Percentiles rank a stretch among this genome's conserved stretches.
These are phyloP conservation scores for Triplophysa tibetana DNA, from an alignment of 2,113 vertebrate species.

Conservation along the genomic window DNA sequence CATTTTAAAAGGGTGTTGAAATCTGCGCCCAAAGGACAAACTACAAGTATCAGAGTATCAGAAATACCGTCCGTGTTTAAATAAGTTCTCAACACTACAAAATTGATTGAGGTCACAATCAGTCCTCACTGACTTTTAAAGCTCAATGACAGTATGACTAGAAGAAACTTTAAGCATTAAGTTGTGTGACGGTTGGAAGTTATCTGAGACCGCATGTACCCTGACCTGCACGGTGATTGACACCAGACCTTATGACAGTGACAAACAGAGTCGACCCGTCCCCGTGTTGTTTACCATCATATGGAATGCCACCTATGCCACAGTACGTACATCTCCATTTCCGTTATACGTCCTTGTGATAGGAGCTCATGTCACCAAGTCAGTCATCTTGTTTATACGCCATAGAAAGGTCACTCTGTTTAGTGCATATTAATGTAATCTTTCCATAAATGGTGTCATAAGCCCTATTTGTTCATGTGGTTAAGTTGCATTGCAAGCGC, in stretches of 20 bases:
- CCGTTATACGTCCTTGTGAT: conserved; percentile 2
- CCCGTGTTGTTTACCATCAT: conserved; percentile 39
- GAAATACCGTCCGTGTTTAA: neutral
- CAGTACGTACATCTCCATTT: neutral
- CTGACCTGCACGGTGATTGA: conserved; percentile 21
- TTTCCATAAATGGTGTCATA: conserved; percentile 64
- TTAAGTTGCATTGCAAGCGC: conserved; percentile 56
- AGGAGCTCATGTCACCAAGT: neutral
- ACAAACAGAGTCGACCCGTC: neutral
- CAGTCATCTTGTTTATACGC: neutral
- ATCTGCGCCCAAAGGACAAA: neutral
- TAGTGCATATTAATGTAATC: neutral
- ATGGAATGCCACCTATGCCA: conserved; percentile 3
- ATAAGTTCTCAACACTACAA: neutral
- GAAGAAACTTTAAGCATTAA: conserved; percentile 11
- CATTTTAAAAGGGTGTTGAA: conserved; percentile 1
- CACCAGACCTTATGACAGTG: conserved; percentile 14
- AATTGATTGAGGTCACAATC: neutral
- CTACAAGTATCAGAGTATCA: neutral
- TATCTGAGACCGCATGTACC: conserved; percentile 14
- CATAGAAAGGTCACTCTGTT: conserved; percentile 1
- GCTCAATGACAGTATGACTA: neutral
- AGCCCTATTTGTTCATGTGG: conserved; percentile 67
- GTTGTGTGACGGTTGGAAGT: conserved; percentile 11
- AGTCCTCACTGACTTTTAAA: neutral